Evolutionary conservation across 1,140 invertebrate genomes (phyloP).

Genomic region (Cyrtorhinus lividipennis): DNA sequence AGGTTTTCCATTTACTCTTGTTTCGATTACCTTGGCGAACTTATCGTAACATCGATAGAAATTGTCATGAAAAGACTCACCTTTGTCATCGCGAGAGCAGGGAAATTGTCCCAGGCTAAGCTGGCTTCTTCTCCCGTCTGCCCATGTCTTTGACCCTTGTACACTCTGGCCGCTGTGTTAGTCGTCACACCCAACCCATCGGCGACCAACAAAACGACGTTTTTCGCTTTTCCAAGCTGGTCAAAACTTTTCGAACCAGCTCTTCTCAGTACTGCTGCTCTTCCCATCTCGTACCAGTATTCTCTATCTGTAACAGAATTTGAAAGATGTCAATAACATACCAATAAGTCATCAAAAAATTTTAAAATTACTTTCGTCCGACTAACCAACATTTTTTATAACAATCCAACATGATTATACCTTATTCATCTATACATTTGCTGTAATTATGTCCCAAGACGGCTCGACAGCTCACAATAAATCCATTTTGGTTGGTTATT

Average conservation of each 20-base stretch:
- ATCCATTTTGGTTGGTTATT: no score
- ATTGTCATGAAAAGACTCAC: slow-evolving; percentile 39
- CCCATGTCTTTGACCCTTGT: slow-evolving; percentile 36
- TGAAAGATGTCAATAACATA: neutral
- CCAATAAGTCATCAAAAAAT: no score
- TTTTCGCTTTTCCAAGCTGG: slow-evolving; percentile 27
- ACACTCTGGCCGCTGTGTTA: slow-evolving; percentile 55
- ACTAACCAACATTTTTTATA: no score
- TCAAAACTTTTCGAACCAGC: neutral
- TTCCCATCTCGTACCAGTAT: slow-evolving; percentile 27
- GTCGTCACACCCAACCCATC: slow-evolving; percentile 70
- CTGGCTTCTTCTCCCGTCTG: slow-evolving; percentile 46
- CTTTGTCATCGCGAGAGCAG: slow-evolving; percentile 51
- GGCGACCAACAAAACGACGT: slow-evolving; percentile 63
- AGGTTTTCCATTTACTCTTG: no score
- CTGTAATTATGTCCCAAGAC: no score
- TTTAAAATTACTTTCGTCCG: no score
- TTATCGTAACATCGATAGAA: no score
- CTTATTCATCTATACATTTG: no score
- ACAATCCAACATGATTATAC: no score
- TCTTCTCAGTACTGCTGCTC: slow-evolving; percentile 20
- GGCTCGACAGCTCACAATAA: no score
- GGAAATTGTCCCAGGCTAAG: slow-evolving; percentile 57
- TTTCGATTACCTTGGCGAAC: no score
- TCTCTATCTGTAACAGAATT: slow-evolving; percentile 23